A percentile compares a stretch with the other conserved stretches of the same genome.
Evolutionary conservation across 2,113 vertebrate genomes (phyloP).

Genomic region (Oncorhynchus clarkii): DNA sequence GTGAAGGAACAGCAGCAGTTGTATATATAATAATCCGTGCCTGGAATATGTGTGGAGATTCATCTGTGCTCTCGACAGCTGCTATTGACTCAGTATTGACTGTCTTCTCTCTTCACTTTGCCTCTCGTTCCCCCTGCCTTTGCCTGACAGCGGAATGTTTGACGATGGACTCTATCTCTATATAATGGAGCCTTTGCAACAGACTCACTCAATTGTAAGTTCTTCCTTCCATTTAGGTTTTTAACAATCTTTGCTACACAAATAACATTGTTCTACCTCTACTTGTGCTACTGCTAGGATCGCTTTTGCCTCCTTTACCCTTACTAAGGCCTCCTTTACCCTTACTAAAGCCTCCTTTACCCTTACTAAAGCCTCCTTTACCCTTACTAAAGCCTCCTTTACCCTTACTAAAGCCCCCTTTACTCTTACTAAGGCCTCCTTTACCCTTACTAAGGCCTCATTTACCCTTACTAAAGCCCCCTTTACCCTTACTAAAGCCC

Average conservation of each 20-base stretch:
- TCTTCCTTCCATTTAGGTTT: constrained; percentile 9
- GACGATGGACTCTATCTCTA: constrained; percentile 85
- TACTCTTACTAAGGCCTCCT: no score
- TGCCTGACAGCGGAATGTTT: constrained; percentile 87
- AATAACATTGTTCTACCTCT: background rate
- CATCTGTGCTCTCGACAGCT: constrained; percentile 23
- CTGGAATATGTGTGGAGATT: constrained; percentile 36
- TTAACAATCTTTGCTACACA: background rate
- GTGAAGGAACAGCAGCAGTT: constrained; percentile 57
- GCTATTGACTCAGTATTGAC: constrained; percentile 48
- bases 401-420: no score
- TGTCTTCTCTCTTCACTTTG: constrained; percentile 33
- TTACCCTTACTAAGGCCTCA: no score
- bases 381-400: no score
- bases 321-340: no score
- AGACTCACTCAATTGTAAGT: constrained; percentile 86
- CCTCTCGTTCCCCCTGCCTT: constrained; percentile 28
- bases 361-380: no score
- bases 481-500: no score
- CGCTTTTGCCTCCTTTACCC: background rate
- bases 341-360: no score
- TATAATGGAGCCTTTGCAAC: constrained; percentile 86
- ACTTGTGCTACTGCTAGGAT: background rate
- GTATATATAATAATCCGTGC: constrained; percentile 21
- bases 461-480: no score